Percentiles rank a stretch among this genome's conserved stretches.
Conservation (phyloP, 2,888 invertebrate genomes). For the Panopea generosa region DNA sequence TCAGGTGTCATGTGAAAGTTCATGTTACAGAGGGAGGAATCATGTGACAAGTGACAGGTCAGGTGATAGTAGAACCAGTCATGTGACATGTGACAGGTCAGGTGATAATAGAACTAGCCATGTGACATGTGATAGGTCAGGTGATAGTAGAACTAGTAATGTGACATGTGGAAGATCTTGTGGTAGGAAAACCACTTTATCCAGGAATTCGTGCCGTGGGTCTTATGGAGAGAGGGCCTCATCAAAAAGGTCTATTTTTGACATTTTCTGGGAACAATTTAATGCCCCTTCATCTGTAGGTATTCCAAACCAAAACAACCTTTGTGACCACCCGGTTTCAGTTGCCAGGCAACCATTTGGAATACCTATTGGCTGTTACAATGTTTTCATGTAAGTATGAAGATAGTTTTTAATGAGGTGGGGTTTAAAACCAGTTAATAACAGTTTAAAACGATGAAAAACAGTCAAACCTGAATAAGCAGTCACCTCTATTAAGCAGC, state of each 20-base stretch:
- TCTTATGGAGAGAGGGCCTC: not conserved
- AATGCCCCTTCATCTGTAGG: conserved; percentile 39
- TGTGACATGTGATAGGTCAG: not conserved
- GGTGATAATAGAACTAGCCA: not conserved
- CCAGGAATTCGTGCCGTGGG: conserved; percentile 1
- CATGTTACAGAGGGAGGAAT: not conserved
- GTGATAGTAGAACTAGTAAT: not conserved
- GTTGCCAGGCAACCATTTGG: conserved; percentile 33
- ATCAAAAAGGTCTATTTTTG: conserved; percentile 64
- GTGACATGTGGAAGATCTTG: not conserved
- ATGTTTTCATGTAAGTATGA: conserved; percentile 73
- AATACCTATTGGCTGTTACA: conserved; percentile 67
- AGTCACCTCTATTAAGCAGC: too few relatives aligned
- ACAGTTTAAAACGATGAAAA: too few relatives aligned
- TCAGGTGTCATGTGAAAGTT: not conserved
- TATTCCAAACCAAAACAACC: too few relatives aligned
- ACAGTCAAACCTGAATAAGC: too few relatives aligned
- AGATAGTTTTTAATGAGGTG: not conserved
- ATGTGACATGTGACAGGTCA: not conserved
- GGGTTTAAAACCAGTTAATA: too few relatives aligned
- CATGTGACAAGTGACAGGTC: conserved; percentile 1
- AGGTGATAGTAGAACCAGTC: not conserved
- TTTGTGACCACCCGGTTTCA: not conserved
- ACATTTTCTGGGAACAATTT: conserved; percentile 70
- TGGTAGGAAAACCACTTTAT: not conserved